Evolutionary conservation across 2,113 vertebrate genomes (phyloP), one percentile per base, ranked within the genome.

Genomic region (Nannobrachium achirus): DNA sequence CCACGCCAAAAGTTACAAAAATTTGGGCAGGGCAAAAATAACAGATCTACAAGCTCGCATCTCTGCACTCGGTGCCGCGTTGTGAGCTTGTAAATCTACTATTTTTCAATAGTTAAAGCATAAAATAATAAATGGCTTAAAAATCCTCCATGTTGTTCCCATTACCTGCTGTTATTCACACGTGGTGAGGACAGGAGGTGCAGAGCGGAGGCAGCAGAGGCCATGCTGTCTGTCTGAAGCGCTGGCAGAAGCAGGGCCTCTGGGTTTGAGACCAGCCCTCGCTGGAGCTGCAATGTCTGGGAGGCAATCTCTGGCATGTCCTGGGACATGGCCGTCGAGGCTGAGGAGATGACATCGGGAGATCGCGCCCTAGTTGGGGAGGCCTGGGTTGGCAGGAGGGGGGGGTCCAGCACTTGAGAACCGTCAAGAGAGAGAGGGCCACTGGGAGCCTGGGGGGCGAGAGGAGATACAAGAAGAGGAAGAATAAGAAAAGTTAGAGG

Each of bases 301-400:
- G 98, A 96, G 0, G 98, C 96, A 0, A 99, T 98, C 88, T 98
- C 98, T 0, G 98, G 96, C 81, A 98, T 98, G 39, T 98, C 97
- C 76, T 98, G 97, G 19, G 97, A 96, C 89, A 98, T 91, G 79
- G 94, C 96, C 1, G 97, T 98, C 59, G 98, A 99, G 63, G 97
- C 97, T 0, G 97, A 99, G 51, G 98, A 99, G 82, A 99, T 99
- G 75, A 99, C 98, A 0, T 99, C 98, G 0, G 98, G 98, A 0
- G 98, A 99, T 49, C 98, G 96, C 19, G 95, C 94, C 0, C 96
- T 92, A 14, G 96, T 98, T 0, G 97, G 97, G 11, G 97, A 99
- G 8, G 95, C 90, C 85, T 97, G 93, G 0, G 93, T 91, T 5
- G 94, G 89, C 65, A 96, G 90, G 71, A 97, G 92, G 2, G 95